phyloP scores from a whole-genome alignment of 2,113 vertebrate species.

The Amazona guildingii region DNA sequence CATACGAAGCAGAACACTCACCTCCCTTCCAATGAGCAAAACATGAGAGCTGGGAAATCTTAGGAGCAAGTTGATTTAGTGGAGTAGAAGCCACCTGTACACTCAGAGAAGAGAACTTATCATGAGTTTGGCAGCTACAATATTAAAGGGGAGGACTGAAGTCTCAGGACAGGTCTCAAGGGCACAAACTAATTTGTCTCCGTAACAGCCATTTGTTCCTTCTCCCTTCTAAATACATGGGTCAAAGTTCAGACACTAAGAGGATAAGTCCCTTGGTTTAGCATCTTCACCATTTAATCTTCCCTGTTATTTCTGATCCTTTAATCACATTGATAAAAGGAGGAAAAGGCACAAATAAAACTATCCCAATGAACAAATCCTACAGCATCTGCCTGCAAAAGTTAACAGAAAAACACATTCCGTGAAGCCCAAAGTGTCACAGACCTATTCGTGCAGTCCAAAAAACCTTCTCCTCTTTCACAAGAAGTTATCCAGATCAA shows the following conservation, averaged over 20 bases:
- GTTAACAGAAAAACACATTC: not conserved
- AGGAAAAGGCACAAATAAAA: conserved; percentile 55
- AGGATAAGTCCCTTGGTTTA: conserved; percentile 71
- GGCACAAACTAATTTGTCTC: conserved; percentile 40
- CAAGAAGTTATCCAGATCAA: not conserved
- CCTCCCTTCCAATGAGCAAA: not conserved
- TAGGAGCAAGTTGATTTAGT: not conserved
- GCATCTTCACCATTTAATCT: conserved; percentile 75
- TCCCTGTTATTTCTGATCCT: conserved; percentile 77
- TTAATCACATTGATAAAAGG: conserved; percentile 72
- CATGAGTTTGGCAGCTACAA: not conserved
- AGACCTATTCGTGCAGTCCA: not conserved
- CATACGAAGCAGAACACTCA: not conserved
- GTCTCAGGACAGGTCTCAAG: not conserved
- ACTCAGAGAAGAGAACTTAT: not conserved
- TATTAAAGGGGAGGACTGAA: not conserved
- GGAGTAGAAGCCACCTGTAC: not conserved
- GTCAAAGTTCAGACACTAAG: conserved; percentile 69
- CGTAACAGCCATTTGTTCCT: conserved; percentile 20
- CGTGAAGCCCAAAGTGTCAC: not conserved
- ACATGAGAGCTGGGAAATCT: not conserved
- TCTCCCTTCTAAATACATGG: conserved; percentile 35
- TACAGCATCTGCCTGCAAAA: not conserved
- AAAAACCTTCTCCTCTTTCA: not conserved
- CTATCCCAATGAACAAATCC: conserved; percentile 7